Evolutionary conservation across 1,140 invertebrate species (phyloP).

Genomic region (Latrodectus geometricus): DNA sequence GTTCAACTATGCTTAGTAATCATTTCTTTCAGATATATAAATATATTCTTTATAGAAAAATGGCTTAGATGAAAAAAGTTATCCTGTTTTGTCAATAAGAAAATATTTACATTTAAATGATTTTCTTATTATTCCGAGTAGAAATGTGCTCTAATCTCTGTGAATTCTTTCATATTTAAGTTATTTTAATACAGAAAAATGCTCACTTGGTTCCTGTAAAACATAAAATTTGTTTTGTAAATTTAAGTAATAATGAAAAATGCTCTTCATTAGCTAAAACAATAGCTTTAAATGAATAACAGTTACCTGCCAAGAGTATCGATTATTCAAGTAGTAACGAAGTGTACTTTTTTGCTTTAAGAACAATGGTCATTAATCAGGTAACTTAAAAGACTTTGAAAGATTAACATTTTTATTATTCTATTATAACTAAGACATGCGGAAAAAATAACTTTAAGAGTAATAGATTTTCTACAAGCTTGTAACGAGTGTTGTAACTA

Average conservation of each 20-base stretch:
- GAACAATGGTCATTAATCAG: slow-evolving; percentile 8
- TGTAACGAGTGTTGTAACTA: too few relatives aligned
- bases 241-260: slow-evolving; percentile 15
- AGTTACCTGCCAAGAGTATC: slow-evolving; percentile 18
- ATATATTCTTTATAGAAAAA: too few relatives aligned
- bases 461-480: slow-evolving; percentile 10
- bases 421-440: slow-evolving; percentile 14
- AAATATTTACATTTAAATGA: too few relatives aligned
- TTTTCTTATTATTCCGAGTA: too few relatives aligned
- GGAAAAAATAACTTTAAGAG: slow-evolving; percentile 6
- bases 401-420: slow-evolving; percentile 35
- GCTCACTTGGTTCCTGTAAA: too few relatives aligned
- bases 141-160: too few relatives aligned
- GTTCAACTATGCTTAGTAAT: too few relatives aligned
- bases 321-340: slow-evolving; percentile 23
- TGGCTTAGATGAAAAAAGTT: too few relatives aligned
- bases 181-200: too few relatives aligned
- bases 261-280: slow-evolving; percentile 16
- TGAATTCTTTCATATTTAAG: too few relatives aligned
- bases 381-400: background rate
- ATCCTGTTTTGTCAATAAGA: too few relatives aligned
- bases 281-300: slow-evolving; percentile 20
- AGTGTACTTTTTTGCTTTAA: slow-evolving; percentile 3
- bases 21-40: too few relatives aligned
- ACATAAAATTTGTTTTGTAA: background rate